Percentiles rank a stretch among this genome's conserved stretches.
phyloP scores from a whole-genome alignment of 2,113 vertebrate genomes.

The Cinclus cinclus region DNA sequence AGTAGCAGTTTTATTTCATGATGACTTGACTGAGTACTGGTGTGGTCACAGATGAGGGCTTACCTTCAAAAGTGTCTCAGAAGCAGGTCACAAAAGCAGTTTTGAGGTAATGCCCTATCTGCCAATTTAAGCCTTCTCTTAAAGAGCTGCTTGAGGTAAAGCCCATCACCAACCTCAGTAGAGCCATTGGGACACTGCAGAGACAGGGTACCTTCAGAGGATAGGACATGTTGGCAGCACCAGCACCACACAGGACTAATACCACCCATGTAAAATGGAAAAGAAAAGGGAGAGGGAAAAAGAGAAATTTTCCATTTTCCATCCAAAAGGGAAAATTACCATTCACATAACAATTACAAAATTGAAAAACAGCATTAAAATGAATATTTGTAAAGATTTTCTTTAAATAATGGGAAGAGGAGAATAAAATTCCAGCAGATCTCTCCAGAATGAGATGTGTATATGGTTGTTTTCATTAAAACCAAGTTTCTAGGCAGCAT shows the following conservation, averaged over 20 bases:
- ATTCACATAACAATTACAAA: not conserved
- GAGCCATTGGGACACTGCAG: too few species aligned
- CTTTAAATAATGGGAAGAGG: not conserved
- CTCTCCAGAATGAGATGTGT: not conserved
- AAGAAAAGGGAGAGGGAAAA: not conserved
- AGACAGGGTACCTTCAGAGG: too few species aligned
- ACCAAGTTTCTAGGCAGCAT: not conserved
- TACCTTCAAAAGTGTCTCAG: not conserved
- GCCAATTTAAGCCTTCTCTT: not conserved
- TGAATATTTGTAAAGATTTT: not conserved
- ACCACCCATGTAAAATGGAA: not conserved
- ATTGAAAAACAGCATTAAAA: not conserved
- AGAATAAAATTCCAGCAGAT: not conserved
- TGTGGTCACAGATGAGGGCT: not conserved
- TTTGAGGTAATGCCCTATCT: not conserved
- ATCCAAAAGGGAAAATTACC: too few species aligned
- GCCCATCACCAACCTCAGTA: fast-evolving
- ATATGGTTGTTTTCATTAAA: not conserved
- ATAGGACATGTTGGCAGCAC: not conserved
- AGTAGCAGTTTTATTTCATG: not conserved
- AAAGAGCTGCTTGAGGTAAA: not conserved
- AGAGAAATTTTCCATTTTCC: not conserved
- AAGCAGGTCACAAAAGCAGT: not conserved
- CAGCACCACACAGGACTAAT: fast-evolving
- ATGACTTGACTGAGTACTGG: not conserved